Evolutionary conservation across 2,888 invertebrate genomes (phyloP).

Genomic region (Euplexia lucipara): DNA sequence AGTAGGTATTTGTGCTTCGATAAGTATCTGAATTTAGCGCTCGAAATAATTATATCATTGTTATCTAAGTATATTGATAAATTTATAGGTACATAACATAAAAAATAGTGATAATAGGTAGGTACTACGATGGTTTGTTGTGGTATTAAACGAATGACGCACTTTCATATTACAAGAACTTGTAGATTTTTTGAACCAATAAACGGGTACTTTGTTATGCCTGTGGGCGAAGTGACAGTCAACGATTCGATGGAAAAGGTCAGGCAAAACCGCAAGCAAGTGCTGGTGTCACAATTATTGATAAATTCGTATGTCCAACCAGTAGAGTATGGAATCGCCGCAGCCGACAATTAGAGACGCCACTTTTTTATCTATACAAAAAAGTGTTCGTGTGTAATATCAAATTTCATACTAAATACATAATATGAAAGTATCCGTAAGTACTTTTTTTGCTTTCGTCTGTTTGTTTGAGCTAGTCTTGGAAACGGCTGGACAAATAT

Average conservation of each 20-base stretch:
- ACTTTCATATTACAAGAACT: slow-evolving; percentile 18
- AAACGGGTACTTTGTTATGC: slow-evolving; percentile 14
- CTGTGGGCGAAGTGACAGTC: slow-evolving; percentile 12
- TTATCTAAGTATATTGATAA: slow-evolving; percentile 29
- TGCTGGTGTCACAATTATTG: slow-evolving; percentile 33
- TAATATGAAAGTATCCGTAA: no score
- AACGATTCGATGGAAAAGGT: slow-evolving; percentile 13
- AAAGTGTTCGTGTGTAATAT: no score
- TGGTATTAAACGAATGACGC: slow-evolving; percentile 21
- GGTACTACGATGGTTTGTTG: slow-evolving; percentile 13
- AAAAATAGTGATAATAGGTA: slow-evolving; percentile 1
- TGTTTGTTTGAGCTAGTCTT: no score
- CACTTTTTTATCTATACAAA: no score
- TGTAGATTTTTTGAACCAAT: background rate
- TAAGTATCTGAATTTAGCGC: background rate
- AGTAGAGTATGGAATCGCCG: no score
- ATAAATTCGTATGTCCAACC: slow-evolving; percentile 38
- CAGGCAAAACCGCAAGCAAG: slow-evolving; percentile 38
- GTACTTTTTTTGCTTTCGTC: no score
- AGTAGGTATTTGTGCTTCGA: slow-evolving; percentile 14
- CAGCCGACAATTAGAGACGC: no score
- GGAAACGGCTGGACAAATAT: no score
- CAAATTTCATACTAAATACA: no score
- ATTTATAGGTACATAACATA: background rate
- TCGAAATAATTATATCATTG: slow-evolving; percentile 12